Conservation (phyloP, 2,113 vertebrate species). For the cat (Felis catus) region F.catus_Fca126_mat1.0 CM031427.1:31381501-31382000, state of each 20-base stretch:
- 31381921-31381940: too few species aligned
- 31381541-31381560: constrained; percentile 4
- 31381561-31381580: too few species aligned
- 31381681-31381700: too few species aligned
- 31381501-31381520: neutral
- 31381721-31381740: neutral
- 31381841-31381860: neutral
- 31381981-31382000: too few species aligned
- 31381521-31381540: neutral
- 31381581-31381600: too few species aligned
- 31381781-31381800: neutral
- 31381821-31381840: neutral
- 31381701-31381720: neutral
- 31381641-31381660: too few species aligned
- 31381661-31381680: too few species aligned
- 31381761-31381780: neutral
- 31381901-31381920: neutral
- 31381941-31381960: too few species aligned
- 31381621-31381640: too few species aligned
- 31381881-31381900: too few species aligned
- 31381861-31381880: neutral
- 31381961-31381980: too few species aligned
- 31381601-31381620: too few species aligned
- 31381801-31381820: neutral
- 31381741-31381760: neutral